Base-by-base conservation (phyloP, 2,888 invertebrate genomes). In the Druceiella hillmani region DNA sequence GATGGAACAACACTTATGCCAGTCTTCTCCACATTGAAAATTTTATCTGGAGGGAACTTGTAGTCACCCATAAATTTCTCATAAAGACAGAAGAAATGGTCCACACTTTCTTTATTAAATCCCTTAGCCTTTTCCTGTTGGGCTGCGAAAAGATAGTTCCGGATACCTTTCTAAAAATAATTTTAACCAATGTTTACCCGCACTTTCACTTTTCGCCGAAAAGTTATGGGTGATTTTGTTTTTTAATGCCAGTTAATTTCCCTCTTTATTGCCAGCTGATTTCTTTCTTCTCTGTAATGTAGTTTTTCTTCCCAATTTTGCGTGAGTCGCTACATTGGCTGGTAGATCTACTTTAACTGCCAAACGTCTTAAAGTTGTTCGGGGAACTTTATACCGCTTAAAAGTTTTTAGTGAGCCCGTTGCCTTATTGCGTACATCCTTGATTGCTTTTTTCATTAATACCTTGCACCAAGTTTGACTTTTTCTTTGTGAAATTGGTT, bases 381-480 rank as follows among this genome's bases (percentile, higher is more conserved):
- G 22, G 6, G 22, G 6, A 7, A 20, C 22, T 9, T 20, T 20
- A 20, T 20, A 20, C 22, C 6, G 22, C 9, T 20, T 20, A 20
- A 9, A 20, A 20, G 22, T 9, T 20, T 20, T 20, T 9, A 20
- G 22, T 20, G 22, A 20, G 9, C 22, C 22, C 9, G 9, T 20
- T 20, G 6, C 9, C 6, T 20, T 20, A 20, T 20, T 20, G 6
- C 22, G 22, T 9, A 20, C 9, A 20, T 20, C 22, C 9, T 20
- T 6, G 9, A 20, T 20, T 20, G 22, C 22, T 9, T 9, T 27
- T 27, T 11, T 11, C 27, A 4, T n/a, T n/a, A n/a, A n/a, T n/a
- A n/a, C n/a, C n/a, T 41, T 41, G 34, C 41, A 32, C 37, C 37
- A 37, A 20, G 35, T 40, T 36, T 40, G 40, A 3, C 36, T 31